Percentiles rank a stretch among this genome's conserved stretches.
Evolutionary conservation across 1,140 invertebrate species (phyloP).

Genomic region (Sesamia nonagrioides): DNA sequence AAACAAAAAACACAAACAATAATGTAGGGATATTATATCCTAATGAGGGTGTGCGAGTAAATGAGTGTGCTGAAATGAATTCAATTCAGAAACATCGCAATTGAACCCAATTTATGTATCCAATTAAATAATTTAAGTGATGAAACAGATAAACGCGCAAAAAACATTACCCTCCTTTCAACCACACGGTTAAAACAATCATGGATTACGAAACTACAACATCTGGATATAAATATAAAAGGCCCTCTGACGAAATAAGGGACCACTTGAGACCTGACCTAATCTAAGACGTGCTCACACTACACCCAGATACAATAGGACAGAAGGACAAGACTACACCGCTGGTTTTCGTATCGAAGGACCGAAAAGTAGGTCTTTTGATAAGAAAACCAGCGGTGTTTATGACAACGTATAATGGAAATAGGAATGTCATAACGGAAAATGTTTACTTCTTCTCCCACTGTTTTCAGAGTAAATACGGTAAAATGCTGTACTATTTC

Average conservation of each 20-base stretch:
- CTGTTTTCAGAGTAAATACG: too few relatives aligned
- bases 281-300: constrained; percentile 8
- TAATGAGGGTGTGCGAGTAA: too few relatives aligned
- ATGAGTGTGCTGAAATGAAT: too few relatives aligned
- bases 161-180: constrained; percentile 24
- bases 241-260: constrained; percentile 18
- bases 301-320: background rate
- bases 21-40: too few relatives aligned
- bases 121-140: background rate
- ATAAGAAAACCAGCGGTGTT: too few relatives aligned
- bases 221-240: constrained; percentile 16
- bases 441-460: too few relatives aligned
- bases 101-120: constrained; percentile 11
- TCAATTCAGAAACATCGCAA: background rate
- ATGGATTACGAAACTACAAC: constrained; percentile 3
- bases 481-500: too few relatives aligned
- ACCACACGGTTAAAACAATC: constrained; percentile 14
- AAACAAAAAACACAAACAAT: too few relatives aligned
- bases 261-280: constrained; percentile 46
- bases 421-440: too few relatives aligned
- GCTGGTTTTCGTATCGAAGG: too few relatives aligned
- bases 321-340: background rate
- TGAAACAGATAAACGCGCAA: constrained; percentile 17
- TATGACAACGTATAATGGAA: too few relatives aligned
- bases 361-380: too few relatives aligned